Percentiles rank a stretch among this genome's conserved stretches.
Conservation (phyloP, 2,888 invertebrate species). For the Papilio gigon region DNA sequence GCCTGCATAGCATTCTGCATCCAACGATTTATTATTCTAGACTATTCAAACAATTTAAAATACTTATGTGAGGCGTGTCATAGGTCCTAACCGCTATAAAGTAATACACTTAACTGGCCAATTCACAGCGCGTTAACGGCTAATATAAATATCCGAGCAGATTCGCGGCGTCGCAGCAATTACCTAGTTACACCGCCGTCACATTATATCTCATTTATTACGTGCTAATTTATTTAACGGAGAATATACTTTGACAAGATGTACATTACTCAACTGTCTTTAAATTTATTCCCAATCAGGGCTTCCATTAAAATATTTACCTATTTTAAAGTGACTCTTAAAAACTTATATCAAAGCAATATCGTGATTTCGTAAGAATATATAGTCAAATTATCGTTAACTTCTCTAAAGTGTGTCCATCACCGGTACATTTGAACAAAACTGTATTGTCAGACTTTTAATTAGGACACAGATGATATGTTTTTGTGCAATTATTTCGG, state of each 20-base stretch:
- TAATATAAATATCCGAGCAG: constrained; percentile 47
- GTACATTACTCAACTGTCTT: not conserved
- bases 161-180: constrained; percentile 44
- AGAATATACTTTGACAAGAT: constrained; percentile 29
- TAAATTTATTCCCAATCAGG: constrained; percentile 4
- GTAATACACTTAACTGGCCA: constrained; percentile 55
- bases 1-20: no score
- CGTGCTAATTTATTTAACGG: constrained; percentile 34
- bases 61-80: not conserved
- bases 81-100: constrained; percentile 44
- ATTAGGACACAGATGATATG: no score
- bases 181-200: constrained; percentile 47
- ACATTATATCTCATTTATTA: constrained; percentile 46
- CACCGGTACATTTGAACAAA: no score
- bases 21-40: no score
- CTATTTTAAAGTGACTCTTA: no score
- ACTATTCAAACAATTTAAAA: not conserved
- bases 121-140: constrained; percentile 52
- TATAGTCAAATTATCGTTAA: no score
- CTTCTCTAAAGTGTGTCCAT: no score
- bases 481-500: no score
- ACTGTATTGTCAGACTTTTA: no score
- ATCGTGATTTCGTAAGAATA: no score
- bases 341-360: no score
- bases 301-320: not conserved